Percentiles rank a stretch among this genome's conserved stretches.
Evolutionary conservation across 2,113 vertebrate species (phyloP).

Genomic region (Pelmatolapia mariae): DNA sequence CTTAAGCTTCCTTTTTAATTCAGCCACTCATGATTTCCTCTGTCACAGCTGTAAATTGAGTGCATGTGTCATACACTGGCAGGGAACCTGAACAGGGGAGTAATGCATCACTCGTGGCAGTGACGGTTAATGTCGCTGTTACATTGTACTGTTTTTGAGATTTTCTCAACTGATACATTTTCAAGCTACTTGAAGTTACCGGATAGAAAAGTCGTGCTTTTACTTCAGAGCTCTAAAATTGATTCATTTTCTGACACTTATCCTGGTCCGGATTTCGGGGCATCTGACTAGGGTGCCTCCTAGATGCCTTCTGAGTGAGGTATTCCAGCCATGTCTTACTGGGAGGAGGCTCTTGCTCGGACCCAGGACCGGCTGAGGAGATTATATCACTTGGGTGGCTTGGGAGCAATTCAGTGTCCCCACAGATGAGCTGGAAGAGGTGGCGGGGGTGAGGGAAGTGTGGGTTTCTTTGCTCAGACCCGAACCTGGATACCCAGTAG

Average conservation of each 20-base stretch:
- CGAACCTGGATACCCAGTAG: neutral
- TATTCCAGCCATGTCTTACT: no score
- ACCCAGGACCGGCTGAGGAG: fast-evolving
- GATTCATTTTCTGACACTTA: neutral
- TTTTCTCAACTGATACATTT: neutral
- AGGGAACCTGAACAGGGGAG: neutral
- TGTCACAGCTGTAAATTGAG: neutral
- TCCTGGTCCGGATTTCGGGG: neutral
- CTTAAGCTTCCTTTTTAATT: neutral
- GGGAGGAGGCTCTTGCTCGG: fast-evolving
- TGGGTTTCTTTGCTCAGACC: neutral
- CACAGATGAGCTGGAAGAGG: neutral
- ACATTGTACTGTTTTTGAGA: neutral
- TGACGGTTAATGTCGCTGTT: neutral
- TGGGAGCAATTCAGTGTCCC: fast-evolving
- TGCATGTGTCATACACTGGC: neutral
- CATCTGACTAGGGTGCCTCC: neutral
- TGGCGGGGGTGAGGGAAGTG: neutral
- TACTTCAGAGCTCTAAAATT: neutral
- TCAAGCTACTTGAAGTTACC: neutral
- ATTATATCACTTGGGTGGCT: fast-evolving
- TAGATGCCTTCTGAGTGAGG: neutral
- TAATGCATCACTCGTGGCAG: neutral
- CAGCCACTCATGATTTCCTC: neutral
- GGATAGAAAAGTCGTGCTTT: neutral